Evolutionary conservation across 2,797 vertebrate genomes (phyloP).

Genomic region (Darevskia mixta): DNA sequence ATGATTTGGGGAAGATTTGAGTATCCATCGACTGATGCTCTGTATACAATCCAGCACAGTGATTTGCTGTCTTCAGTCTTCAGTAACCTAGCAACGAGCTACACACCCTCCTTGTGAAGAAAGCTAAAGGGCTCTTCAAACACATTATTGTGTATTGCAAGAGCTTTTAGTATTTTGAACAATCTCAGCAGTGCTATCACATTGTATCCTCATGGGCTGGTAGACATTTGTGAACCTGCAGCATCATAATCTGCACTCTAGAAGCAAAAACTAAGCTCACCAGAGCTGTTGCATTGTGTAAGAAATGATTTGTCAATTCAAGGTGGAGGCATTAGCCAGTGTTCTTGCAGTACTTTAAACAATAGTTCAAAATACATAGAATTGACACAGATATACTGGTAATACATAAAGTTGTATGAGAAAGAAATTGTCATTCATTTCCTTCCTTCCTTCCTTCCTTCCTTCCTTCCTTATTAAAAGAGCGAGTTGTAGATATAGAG

Average conservation of each 20-base stretch:
- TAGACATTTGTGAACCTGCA: slow-evolving; percentile 40
- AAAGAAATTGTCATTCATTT: neutral
- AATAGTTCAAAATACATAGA: neutral
- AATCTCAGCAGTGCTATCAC: slow-evolving; percentile 37
- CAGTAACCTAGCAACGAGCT: slow-evolving; percentile 63
- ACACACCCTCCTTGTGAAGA: slow-evolving; percentile 59
- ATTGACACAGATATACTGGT: neutral
- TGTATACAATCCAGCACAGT: neutral
- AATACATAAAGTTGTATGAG: neutral
- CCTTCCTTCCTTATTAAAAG: neutral
- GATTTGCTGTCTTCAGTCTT: neutral
- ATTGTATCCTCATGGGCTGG: neutral
- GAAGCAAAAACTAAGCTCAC: neutral
- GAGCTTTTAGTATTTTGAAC: slow-evolving; percentile 54
- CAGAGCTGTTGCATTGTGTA: neutral
- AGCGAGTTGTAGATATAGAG: neutral
- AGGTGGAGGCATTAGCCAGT: neutral
- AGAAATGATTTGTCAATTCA: slow-evolving; percentile 40
- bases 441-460: too few species aligned
- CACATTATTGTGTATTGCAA: slow-evolving; percentile 66
- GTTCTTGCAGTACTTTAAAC: neutral
- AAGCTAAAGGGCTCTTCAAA: slow-evolving; percentile 64
- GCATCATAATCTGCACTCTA: slow-evolving; percentile 17
- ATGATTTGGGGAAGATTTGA: neutral
- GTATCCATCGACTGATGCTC: neutral